Evolutionary conservation across 1,140 invertebrate genomes (phyloP).

Genomic region (Bactericera cockerelli): DNA sequence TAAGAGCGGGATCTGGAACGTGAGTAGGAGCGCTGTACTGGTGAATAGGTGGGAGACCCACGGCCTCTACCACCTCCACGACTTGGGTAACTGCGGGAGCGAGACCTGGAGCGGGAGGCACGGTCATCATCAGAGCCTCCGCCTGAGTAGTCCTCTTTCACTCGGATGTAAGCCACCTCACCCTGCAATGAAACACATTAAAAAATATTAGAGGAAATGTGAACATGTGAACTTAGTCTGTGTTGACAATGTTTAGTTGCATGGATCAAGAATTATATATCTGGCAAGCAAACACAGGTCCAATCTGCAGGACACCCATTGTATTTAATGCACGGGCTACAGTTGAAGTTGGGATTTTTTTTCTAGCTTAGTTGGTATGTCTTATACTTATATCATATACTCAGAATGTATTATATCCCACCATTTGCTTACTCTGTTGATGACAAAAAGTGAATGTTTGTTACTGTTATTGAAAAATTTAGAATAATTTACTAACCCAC

Average conservation of each 20-base stretch:
- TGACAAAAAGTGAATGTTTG: no score
- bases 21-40: slow-evolving; percentile 62
- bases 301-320: slow-evolving; percentile 4
- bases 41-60: slow-evolving; percentile 69
- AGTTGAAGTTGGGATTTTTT: no score
- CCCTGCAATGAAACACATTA: slow-evolving; percentile 44
- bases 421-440: no score
- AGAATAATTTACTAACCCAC: no score
- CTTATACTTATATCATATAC: no score
- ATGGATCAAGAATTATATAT: slow-evolving; percentile 16
- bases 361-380: no score
- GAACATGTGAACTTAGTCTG: no score
- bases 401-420: no score
- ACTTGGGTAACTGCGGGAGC: slow-evolving; percentile 64
- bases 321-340: no score
- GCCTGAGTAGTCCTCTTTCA: slow-evolving; percentile 80
- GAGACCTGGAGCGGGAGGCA: slow-evolving; percentile 36
- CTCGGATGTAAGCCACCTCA: slow-evolving; percentile 86
- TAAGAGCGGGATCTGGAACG: slow-evolving; percentile 56
- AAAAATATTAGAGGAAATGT: no score
- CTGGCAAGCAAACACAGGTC: not conserved
- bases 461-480: no score
- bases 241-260: no score
- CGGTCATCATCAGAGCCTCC: slow-evolving; percentile 45
- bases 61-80: slow-evolving; percentile 66